These are phyloP conservation scores for Crossocerus cetratus DNA, from an alignment of 2,888 invertebrate species.

Conservation along the genomic window DNA sequence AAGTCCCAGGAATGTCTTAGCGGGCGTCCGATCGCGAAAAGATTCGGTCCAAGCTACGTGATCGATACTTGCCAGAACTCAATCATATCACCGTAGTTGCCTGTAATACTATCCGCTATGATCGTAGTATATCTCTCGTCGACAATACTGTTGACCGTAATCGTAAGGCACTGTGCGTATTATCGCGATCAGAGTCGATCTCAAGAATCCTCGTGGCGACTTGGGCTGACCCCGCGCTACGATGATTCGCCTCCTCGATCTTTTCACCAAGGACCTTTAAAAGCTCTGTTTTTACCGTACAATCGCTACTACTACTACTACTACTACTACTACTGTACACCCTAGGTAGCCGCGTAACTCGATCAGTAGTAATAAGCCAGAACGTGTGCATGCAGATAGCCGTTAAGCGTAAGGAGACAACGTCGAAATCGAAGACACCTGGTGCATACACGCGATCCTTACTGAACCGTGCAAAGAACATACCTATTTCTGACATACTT, in stretches of 20 bases:
- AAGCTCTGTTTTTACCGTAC: conserved; percentile 33
- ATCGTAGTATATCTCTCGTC: conserved; percentile 56
- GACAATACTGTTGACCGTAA: conserved; percentile 56
- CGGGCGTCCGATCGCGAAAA: neutral
- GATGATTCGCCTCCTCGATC: conserved; percentile 9
- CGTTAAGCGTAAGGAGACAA: conserved; percentile 6
- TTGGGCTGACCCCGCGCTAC: neutral
- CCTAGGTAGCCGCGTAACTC: no score
- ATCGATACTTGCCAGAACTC: conserved; percentile 55
- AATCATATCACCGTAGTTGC: conserved; percentile 73
- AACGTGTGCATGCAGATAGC: neutral
- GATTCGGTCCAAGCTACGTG: conserved; percentile 23
- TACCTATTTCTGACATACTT: no score
- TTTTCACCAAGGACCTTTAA: conserved; percentile 4
- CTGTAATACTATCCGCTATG: conserved; percentile 59
- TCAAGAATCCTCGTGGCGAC: neutral
- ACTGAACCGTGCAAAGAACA: no score
- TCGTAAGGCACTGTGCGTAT: conserved; percentile 12
- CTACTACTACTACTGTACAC: neutral
- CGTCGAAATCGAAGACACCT: neutral
- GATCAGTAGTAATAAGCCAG: no score
- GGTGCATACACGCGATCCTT: neutral
- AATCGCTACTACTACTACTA: neutral
- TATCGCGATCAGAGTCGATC: conserved; percentile 3
- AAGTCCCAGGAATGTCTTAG: no score